Base-by-base conservation (phyloP, 2,888 invertebrate species). In the Rotaria socialis region DNA sequence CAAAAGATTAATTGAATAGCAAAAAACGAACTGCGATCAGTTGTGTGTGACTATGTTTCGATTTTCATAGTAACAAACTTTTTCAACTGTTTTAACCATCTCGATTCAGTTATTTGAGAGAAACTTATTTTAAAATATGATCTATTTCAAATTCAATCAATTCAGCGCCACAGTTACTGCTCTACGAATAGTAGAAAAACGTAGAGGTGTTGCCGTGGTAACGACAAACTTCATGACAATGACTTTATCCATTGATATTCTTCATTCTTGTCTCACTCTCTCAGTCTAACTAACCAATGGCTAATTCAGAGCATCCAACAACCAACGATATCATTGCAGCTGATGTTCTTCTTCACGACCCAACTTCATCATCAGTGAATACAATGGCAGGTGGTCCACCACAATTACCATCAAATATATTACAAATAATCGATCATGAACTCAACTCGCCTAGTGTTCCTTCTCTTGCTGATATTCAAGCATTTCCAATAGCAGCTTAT, bases 351-450 rank as follows among this genome's bases (percentile, higher is more conserved):
- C 60, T 60, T 60, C 60, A 24, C 2, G 60, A 60, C 27, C 60
- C 60, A 60, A 27, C 60, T n/a, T n/a, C 27, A 60, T 60, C 60
- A 27, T 60, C 60, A 10, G 60, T 60, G 10, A 60, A 27, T 27
- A 60, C 60, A 60, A 60, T 10, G 22, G 60, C 6, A 60, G 4
- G 8, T 27, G 27, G n/a, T 60, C 11, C 60, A 60, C 60, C 60
- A 60, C 60, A 27, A 75, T 35, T 75, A 75, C 75, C 75, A 43
- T 6, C 41, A 5, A 11, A 75, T 75, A 22, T 75, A 19, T 43
- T 43, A 75, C 41, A 41, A 75, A 75, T 75, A 41, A 43, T 75
- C 22, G 75, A 75, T 14, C 75, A 75, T 43, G 75, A 75, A 75
- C 24, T 75, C 6, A 43, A 11, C 5, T 41, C 43, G 22, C 43